Evolutionary conservation across 2,113 vertebrate genomes (phyloP), one percentile per base, ranked within the genome.

Genomic region (Paratilapia polleni): DNA sequence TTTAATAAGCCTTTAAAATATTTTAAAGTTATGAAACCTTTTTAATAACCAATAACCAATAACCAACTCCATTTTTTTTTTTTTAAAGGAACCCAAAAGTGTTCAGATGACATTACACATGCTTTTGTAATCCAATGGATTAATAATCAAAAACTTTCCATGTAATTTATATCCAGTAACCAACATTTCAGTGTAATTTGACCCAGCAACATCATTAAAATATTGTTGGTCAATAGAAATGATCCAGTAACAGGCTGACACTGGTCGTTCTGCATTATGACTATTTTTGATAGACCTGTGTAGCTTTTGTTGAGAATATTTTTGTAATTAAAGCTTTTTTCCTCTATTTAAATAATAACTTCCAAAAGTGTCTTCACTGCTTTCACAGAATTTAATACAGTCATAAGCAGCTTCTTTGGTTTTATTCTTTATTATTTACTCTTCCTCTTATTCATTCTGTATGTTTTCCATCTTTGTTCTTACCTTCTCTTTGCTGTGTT

Each of bases 401-500:
- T 49, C 14, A 47, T 47, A 5, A 47, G 14, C 47, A 14, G 43
- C 43, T 49, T 15, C 12, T 15, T 52, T 28, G 26, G 3, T 49
- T 52, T 52, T 73, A 31, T 1, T 52, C 6, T 20, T 52, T 52
- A 4, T 70, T 70, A 70, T 61, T 78, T 78, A 61, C 41, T 31
- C 28, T 49, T 78, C 8, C 9, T 49, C 1, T 3, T 60, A 26
- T 73, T 54, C 31, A 73, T n/a, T 73, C 47, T 24, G 6, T 36
- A 36, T 26, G 57, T 22, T 60, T n/a, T 13, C 24, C 22, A 1
- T 54, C 38, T 58, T 52, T 2, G 17, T 58, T 13, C 58, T 81
- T 62, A 95, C 94, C 94, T 83, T 89, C 20, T 95, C 91, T 60
- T 24, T 70, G 8, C 9, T n/a, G 12, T 43, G 41, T 86, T 93